Percentiles rank a stretch among this genome's conserved stretches.
phyloP scores from a whole-genome alignment of 2,797 vertebrate species.

The Heteromormyrus szaboi region DNA sequence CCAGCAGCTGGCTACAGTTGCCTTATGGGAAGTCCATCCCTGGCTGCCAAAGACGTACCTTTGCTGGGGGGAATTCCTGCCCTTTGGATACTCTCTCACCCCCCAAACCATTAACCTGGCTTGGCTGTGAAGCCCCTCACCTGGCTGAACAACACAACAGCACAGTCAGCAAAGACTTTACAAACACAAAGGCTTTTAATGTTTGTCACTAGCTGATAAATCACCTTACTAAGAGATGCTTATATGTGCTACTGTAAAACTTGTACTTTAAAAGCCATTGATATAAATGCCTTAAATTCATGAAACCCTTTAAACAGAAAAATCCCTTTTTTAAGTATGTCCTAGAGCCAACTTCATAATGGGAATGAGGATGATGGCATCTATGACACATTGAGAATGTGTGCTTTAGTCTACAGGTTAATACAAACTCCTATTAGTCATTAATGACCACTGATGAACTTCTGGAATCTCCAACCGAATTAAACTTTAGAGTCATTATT shows the following conservation, averaged over 20 bases:
- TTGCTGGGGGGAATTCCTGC: neutral
- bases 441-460: slow-evolving; percentile 8
- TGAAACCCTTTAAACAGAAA: neutral
- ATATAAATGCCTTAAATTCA: neutral
- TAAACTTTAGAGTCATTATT: slow-evolving; percentile 6
- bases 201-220: neutral
- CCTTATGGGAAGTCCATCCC: neutral
- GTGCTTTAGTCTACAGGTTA: neutral
- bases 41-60: neutral
- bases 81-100: neutral
- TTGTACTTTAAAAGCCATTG: neutral
- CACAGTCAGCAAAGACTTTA: neutral
- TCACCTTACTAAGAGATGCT: neutral
- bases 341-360: neutral
- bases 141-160: neutral
- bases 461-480: slow-evolving; percentile 1
- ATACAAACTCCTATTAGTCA: slow-evolving; percentile 3
- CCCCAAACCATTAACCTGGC: neutral
- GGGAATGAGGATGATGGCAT: neutral
- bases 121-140: neutral
- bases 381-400: neutral
- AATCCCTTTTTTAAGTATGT: neutral
- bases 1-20: neutral
- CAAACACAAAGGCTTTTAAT: neutral
- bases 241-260: neutral